Base-by-base conservation (phyloP, 2,797 vertebrate species). In the Megalops cyprinoides region DNA sequence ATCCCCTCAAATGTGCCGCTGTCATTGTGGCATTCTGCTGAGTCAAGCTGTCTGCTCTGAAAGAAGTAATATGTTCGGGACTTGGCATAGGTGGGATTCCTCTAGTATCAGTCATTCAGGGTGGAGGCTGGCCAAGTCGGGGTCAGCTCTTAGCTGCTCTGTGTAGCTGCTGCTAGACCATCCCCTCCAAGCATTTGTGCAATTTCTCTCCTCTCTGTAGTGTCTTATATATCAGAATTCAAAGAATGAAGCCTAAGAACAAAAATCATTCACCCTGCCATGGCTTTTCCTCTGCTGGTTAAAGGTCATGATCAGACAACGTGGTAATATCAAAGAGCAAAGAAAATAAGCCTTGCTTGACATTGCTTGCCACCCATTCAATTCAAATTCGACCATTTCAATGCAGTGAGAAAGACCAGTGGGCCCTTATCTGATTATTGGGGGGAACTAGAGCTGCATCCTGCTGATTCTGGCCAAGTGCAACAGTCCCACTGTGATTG, bases 381-480 rank as follows among this genome's bases (percentile, higher is more conserved):
- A 28, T n/a, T 74, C 10, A 75, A 75, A 75, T 75, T n/a, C 46
- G 0, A 23, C 18, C 48, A 18, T 18, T 56, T 48, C 48, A 71
- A 44, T 44, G 25, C 44, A 23, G 8, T 15, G 23, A 51, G 8
- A 76, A 76, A 23, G 15, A 39, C 7, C 53, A 42, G 74, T 39
- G 39, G 37, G 60, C 31, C 42, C 58, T 81, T 81, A 67, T 81
- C 48, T 51, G 44, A 34, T n/a, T 42, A 48, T 12, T 42, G 42
- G 37, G 28, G 74, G 34, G 34, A 39, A 51, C 53, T 49, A 25
- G 55, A 71, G 58, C 48, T 62, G 78, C 82, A 76, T 76, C 82
- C 78, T 79, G 82, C 60, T 65, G 71, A 79, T 76, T 34, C 14
- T 58, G 31, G 81, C 71, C 74, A 76, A 76, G 69, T 31, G 25